Percentiles rank a stretch among this genome's conserved stretches.
Conservation (phyloP, 2,113 vertebrate genomes). For the Urocynchramus pylzowi region DNA sequence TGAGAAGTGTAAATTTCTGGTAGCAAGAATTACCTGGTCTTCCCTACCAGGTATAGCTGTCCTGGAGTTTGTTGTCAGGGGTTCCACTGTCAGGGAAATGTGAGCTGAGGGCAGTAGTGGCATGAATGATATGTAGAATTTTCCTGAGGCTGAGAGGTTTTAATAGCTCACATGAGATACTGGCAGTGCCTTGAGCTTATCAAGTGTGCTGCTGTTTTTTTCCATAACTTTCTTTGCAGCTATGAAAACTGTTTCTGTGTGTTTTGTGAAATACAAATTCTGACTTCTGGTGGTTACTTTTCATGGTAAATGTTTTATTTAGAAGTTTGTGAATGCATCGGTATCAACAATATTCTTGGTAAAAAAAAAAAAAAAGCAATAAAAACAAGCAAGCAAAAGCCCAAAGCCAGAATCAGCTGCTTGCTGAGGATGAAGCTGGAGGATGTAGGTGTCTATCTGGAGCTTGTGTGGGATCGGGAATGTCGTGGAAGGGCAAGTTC, state of each 20-base stretch:
- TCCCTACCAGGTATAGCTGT: not conserved
- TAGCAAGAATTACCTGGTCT: no score
- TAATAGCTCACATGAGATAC: not conserved
- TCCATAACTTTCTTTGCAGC: not conserved
- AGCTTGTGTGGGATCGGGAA: not conserved
- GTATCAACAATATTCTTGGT: not conserved
- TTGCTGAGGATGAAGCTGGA: not conserved
- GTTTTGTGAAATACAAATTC: not conserved
- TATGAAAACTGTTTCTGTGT: not conserved
- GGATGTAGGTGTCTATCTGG: not conserved
- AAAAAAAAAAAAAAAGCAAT: not conserved
- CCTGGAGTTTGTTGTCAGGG: not conserved
- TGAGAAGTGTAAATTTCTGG: not conserved
- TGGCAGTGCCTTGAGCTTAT: not conserved
- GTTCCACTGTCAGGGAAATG: not conserved
- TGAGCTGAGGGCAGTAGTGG: not conserved
- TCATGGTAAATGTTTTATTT: not conserved
- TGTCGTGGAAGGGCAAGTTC: fast-evolving
- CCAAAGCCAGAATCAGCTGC: not conserved
- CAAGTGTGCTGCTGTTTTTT: not conserved
- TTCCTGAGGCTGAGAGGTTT: not conserved
- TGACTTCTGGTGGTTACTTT: not conserved
- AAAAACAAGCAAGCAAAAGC: not conserved
- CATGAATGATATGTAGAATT: not conserved
- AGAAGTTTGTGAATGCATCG: not conserved